Percentiles rank a stretch among this genome's conserved stretches.
Evolutionary conservation across 2,797 vertebrate species (phyloP).

Genomic region (Melanitta fusca): DNA sequence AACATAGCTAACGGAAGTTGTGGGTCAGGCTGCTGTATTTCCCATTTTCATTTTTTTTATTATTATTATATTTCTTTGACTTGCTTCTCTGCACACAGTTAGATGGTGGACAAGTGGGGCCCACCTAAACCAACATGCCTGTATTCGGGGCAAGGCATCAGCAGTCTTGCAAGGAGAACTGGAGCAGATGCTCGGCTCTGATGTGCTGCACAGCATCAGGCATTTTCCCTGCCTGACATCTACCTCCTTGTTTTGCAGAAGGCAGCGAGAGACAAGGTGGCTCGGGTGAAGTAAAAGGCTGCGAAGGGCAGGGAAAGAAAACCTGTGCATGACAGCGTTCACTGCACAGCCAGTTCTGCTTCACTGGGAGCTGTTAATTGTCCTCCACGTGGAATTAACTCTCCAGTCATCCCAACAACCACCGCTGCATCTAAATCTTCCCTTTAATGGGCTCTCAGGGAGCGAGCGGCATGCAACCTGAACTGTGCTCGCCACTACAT

Average conservation of each 20-base stretch:
- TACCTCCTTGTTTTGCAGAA: background rate
- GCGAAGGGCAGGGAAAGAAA: background rate
- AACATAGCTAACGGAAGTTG: background rate
- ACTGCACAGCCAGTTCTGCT: background rate
- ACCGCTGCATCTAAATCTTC: slow-evolving; percentile 40
- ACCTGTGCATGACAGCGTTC: background rate
- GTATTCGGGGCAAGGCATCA: background rate
- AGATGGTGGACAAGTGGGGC: accelerated
- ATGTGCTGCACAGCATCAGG: accelerated
- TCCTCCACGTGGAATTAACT: slow-evolving; percentile 36
- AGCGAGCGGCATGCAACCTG: background rate
- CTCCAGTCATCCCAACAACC: slow-evolving; percentile 12
- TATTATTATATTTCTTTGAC: background rate
- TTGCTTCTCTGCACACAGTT: background rate
- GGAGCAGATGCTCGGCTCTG: background rate
- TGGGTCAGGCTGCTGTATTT: background rate
- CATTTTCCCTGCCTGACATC: accelerated
- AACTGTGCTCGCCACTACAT: slow-evolving; percentile 2
- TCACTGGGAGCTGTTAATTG: slow-evolving; percentile 58
- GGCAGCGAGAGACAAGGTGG: background rate
- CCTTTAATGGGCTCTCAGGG: slow-evolving; percentile 43
- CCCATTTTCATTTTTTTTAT: background rate
- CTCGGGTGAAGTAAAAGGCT: background rate
- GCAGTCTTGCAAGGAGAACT: background rate
- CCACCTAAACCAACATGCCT: background rate